phyloP scores from a whole-genome alignment of 2,888 invertebrate species.

The Helobdella robusta region DNA sequence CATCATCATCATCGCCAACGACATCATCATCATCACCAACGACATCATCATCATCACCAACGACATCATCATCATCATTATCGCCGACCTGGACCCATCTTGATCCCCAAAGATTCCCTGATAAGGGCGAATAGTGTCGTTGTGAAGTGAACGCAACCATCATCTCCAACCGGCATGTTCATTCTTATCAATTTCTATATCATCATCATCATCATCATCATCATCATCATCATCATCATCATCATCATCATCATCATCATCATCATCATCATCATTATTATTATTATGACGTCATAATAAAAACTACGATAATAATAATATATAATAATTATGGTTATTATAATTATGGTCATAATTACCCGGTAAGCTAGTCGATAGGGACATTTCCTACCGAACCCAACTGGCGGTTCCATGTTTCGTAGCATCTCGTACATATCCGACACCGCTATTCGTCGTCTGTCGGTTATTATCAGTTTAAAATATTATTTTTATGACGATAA shows the following conservation, averaged over 20 bases:
- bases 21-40: constrained; percentile 96
- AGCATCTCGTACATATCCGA: constrained; percentile 99
- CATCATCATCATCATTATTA: too few relatives aligned
- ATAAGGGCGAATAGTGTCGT: constrained; percentile 96
- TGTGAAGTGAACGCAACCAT: constrained; percentile 94
- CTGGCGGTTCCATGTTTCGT: constrained; percentile 96
- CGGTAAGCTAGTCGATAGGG: constrained; percentile 97
- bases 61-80: too few relatives aligned
- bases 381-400: constrained; percentile 99
- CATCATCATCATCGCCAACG: constrained; percentile 96
- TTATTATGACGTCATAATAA: too few relatives aligned
- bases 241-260: background rate
- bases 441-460: too few relatives aligned
- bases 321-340: too few relatives aligned
- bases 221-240: constrained; percentile 4
- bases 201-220: constrained; percentile 7
- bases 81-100: constrained; percentile 80
- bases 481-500: too few relatives aligned
- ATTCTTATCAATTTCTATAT: constrained; percentile 80
- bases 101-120: constrained; percentile 94
- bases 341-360: too few relatives aligned
- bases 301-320: too few relatives aligned
- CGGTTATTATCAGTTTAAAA: too few relatives aligned
- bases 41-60: constrained; percentile 84
- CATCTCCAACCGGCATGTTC: constrained; percentile 97